A percentile compares a stretch with the other conserved stretches of the same genome.
These are phyloP conservation scores for Drosophila parvula DNA, from an alignment of 1,140 invertebrate species.

Conservation along the genomic window DNA sequence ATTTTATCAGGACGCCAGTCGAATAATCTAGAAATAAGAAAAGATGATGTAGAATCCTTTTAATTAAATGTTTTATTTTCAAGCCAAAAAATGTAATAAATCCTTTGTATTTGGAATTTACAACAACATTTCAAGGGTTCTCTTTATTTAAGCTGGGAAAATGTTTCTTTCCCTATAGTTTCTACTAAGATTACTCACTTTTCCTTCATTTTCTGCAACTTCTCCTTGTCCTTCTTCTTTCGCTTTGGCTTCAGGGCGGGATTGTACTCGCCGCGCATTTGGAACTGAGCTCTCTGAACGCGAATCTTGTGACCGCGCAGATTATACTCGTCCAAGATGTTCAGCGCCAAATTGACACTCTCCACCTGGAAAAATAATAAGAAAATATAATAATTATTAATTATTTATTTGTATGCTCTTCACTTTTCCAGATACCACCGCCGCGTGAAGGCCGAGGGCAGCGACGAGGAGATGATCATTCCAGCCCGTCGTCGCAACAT, in stretches of 20 bases:
- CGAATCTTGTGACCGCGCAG: constrained; percentile 91
- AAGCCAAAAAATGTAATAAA: too few species aligned
- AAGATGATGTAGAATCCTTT: too few species aligned
- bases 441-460: constrained; percentile 75
- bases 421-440: constrained; percentile 60
- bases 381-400: neutral
- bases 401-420: neutral
- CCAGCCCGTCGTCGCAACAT: constrained; percentile 55
- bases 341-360: constrained; percentile 96
- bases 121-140: too few species aligned
- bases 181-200: constrained; percentile 86
- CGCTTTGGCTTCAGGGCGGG: constrained; percentile 96
- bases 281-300: constrained; percentile 97
- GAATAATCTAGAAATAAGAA: too few species aligned
- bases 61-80: too few species aligned
- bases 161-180: neutral
- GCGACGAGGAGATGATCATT: constrained; percentile 73
- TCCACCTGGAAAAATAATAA: constrained; percentile 88
- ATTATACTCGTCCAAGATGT: constrained; percentile 95
- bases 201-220: constrained; percentile 96
- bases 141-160: too few species aligned
- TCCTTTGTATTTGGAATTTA: too few species aligned
- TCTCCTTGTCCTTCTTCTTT: constrained; percentile 95
- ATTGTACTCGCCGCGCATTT: constrained; percentile 98
- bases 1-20: constrained; percentile 98